Evolutionary conservation across 2,797 vertebrate species (phyloP), one percentile per base, ranked within the genome.

Genomic region (Scomberomorus guttatus): DNA sequence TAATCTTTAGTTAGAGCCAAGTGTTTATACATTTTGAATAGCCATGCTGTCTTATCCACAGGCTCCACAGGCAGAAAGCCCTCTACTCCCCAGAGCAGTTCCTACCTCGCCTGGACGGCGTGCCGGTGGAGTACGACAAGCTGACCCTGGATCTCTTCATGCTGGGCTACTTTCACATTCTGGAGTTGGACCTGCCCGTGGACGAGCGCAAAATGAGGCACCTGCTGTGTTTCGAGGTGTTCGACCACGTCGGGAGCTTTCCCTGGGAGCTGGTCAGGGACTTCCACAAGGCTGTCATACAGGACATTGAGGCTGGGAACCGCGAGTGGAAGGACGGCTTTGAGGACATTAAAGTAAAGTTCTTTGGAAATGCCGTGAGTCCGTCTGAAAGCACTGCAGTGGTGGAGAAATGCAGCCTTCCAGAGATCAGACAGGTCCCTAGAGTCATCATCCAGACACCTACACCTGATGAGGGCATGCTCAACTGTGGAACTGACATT

Each of bases 81-180:
- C 93, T 95, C 15, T 96, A 95, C 78, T 98, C 98, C 1, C 98
- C 98, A 0, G 98, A 99, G 92, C 97, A 98, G 93, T 98, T 99
- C 87, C 90, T 99, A 52, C 95, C 96, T 2, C 91, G 93, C 2
- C 84, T 97, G 79, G 95, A 94, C 0, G 97, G 97, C 1, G 87
- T 92, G 0, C 90, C 95, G 0, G 75, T 92, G 24, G 95, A 97
- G 64, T 97, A 99, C 15, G 89, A 96, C 72, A 95, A 90, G 83
- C 94, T 99, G 85, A 96, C 97, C 2, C 94, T 99, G 76, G 98
- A 99, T 80, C 96, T 99, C 51, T 99, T 99, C 93, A 98, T 99
- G 98, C 94, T 99, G 66, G 98, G 98, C 52, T 99, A 99, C 95
- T 99, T 99, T 87, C 97, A 97, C 94, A 97, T 99, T 76, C 94